Evolutionary conservation across 1,140 invertebrate genomes (phyloP).

Genomic region (Trypoxylus dichotomus): DNA sequence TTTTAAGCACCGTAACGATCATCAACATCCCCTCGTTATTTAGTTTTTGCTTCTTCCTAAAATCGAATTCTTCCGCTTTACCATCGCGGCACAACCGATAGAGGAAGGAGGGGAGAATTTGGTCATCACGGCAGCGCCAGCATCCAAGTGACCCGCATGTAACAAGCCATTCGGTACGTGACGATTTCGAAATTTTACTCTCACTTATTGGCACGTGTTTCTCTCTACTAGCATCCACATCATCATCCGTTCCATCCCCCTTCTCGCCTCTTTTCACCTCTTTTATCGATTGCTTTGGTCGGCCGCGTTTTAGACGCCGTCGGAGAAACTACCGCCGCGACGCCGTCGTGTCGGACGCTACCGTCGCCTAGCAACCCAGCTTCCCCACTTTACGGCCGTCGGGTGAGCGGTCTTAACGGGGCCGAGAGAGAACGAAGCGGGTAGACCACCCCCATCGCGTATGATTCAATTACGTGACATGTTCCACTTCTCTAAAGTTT

Average conservation of each 20-base stretch:
- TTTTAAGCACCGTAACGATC: no score
- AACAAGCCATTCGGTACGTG: slow-evolving; percentile 9
- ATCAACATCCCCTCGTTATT: background rate
- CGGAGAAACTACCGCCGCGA: slow-evolving; percentile 33
- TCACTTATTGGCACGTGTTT: slow-evolving; percentile 36
- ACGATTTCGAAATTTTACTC: slow-evolving; percentile 34
- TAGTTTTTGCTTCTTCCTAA: background rate
- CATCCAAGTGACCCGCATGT: slow-evolving; percentile 9
- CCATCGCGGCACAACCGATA: background rate
- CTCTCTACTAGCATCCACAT: background rate
- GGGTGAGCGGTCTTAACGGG: background rate
- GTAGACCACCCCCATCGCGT: slow-evolving; percentile 39
- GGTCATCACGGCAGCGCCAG: background rate
- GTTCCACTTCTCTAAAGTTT: slow-evolving; percentile 47
- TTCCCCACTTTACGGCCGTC: slow-evolving; percentile 42
- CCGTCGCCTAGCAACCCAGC: slow-evolving; percentile 49
- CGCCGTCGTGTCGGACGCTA: slow-evolving; percentile 44
- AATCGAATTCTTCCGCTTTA: background rate
- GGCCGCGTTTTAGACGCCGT: slow-evolving; percentile 36
- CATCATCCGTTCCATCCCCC: background rate
- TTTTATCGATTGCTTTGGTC: slow-evolving; percentile 40
- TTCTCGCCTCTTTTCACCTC: slow-evolving; percentile 25
- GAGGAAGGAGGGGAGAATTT: background rate
- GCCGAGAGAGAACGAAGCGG: background rate
- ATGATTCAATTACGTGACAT: slow-evolving; percentile 51